Evolutionary conservation across 2,888 invertebrate species (phyloP), one percentile per base, ranked within the genome.

Genomic region (Sclerodermus sp.): DNA sequence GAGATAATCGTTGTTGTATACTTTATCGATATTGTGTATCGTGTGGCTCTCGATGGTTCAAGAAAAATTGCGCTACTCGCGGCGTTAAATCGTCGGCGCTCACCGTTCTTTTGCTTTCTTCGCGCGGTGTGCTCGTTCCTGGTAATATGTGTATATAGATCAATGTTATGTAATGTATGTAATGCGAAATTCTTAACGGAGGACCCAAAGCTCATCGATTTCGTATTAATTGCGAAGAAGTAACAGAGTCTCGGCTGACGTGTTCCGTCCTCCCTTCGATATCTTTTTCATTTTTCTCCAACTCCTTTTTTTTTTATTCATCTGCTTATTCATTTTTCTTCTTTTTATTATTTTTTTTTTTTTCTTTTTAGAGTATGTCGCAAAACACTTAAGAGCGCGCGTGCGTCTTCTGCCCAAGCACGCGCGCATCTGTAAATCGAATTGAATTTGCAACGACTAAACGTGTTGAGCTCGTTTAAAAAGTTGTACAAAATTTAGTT

Each of bases 401-500:
- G 4, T 23, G 23, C 23, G 23, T 23, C 23, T 23, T n/a, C n/a
- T n/a, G n/a, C n/a, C n/a, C n/a, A n/a, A n/a, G n/a, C n/a, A 23
- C 23, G 23, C 23, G 8, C 23, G 23, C 23, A 23, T 5, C 3
- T 23, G 23, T 23, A 23, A 5, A 23, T 23, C 3, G 23, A 5
- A 8, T 23, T 23, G 23, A 23, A 23, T 23, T 34, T 13, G 34
- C 12, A 3, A 34, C 34, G 34, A 14, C 10, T 14, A 12, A 10
- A 45, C 51, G 8, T 23, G 57, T 55, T 51, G 48, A 54, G 53
- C 55, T 55, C 49, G 57, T 59, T 57, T 58, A 58, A n/a, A n/a
- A 59, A 66, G 67, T 69, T 70, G 69, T 70, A 70, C 68, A 70
- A 69, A 69, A 69, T 65, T 70, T 68, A 5, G 23, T 23, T 23